phyloP scores from a whole-genome alignment of 2,113 vertebrate genomes.

The Thunnus thynnus region DNA sequence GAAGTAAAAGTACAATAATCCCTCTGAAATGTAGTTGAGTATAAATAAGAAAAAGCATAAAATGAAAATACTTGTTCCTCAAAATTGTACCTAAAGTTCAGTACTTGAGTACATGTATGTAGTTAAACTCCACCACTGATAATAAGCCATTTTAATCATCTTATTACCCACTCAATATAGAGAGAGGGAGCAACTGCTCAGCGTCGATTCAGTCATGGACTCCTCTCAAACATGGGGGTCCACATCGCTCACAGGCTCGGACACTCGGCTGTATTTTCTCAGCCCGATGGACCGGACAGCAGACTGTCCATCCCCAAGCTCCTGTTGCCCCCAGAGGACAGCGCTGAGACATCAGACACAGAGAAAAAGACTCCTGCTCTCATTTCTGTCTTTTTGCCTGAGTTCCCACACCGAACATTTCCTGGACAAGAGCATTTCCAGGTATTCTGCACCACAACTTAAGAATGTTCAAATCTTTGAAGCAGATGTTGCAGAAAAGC shows the following conservation, averaged over 20 bases:
- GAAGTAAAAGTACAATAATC: too few relatives aligned
- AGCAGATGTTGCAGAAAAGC: neutral
- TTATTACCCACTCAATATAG: conserved; percentile 27
- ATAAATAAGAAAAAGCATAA: too few relatives aligned
- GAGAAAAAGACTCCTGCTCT: conserved; percentile 82
- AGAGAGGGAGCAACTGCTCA: conserved; percentile 23
- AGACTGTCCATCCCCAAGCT: conserved; percentile 15
- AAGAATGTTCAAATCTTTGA: too few relatives aligned
- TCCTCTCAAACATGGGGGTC: conserved; percentile 64
- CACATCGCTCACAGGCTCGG: conserved; percentile 71
- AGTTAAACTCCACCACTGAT: neutral
- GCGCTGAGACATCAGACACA: conserved; percentile 54
- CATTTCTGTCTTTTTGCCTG: conserved; percentile 90
- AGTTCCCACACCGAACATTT: conserved; percentile 87
- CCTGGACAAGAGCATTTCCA: conserved; percentile 73
- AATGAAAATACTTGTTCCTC: too few relatives aligned
- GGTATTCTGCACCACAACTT: conserved; percentile 58
- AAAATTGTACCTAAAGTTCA: too few relatives aligned
- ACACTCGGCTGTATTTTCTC: conserved; percentile 51
- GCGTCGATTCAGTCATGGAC: conserved; percentile 49
- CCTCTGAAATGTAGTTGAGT: too few relatives aligned
- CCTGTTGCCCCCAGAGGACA: conserved; percentile 36
- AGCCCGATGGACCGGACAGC: conserved; percentile 55
- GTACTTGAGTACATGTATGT: too few relatives aligned
- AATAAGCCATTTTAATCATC: neutral